Percentiles rank a stretch among this genome's conserved stretches.
Conservation (phyloP, 2,797 vertebrate genomes). For the Dermochelys coriacea region DNA sequence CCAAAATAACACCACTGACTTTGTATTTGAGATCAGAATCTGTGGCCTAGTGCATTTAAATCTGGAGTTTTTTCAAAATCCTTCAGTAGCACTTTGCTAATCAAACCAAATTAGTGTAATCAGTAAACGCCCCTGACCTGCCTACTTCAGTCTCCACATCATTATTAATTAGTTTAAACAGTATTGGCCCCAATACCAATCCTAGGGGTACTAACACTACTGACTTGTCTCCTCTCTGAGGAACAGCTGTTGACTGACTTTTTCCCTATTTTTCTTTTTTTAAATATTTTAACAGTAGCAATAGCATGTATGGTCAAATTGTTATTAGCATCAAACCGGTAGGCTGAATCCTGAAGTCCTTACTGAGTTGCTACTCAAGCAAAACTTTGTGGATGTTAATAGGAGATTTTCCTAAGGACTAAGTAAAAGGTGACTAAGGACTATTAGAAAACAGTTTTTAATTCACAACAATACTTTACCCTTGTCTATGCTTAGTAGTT, state of each 20-base stretch:
- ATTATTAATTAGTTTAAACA: slow-evolving; percentile 30
- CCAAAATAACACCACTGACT: slow-evolving; percentile 28
- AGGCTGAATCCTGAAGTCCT: no score
- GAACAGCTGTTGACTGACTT: background rate
- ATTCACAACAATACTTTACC: no score
- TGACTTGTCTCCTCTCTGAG: background rate
- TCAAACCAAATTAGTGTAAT: background rate
- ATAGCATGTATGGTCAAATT: no score
- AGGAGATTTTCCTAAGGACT: no score
- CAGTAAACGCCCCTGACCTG: background rate
- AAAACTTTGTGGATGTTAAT: no score
- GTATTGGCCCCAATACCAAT: background rate
- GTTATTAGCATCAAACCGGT: no score
- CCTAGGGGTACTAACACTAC: background rate
- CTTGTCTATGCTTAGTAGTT: no score
- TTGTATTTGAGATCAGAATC: slow-evolving; percentile 1
- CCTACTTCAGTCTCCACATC: background rate
- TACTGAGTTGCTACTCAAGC: no score
- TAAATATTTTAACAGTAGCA: no score
- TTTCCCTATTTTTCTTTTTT: no score
- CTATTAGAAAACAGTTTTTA: no score
- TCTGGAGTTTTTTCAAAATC: slow-evolving; percentile 25
- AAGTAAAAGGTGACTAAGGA: no score
- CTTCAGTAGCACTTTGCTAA: background rate
- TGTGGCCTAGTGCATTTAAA: background rate